phyloP scores from a whole-genome alignment of 2,797 vertebrate species.

The Muscicapa striata region DNA sequence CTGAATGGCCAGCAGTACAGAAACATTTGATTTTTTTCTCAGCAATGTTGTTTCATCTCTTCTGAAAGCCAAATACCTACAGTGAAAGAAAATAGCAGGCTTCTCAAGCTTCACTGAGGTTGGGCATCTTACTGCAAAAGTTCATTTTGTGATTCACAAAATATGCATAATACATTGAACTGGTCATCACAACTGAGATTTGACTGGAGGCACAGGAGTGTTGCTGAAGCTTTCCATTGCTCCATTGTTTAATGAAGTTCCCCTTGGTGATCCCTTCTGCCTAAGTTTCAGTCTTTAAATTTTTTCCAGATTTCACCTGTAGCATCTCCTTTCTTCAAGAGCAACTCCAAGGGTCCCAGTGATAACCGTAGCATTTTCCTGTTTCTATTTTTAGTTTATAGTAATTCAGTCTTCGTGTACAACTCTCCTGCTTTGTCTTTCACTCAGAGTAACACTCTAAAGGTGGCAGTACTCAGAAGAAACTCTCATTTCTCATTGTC shows the following conservation, averaged over 20 bases:
- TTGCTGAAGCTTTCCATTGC: background rate
- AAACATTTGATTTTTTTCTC: background rate
- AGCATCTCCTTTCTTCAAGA: background rate
- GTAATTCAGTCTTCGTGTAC: background rate
- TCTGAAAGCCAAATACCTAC: background rate
- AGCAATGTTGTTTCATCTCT: background rate
- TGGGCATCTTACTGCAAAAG: background rate
- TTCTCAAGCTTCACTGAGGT: background rate
- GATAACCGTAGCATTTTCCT: background rate
- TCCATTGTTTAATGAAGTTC: background rate
- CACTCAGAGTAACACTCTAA: background rate
- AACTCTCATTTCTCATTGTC: conserved; percentile 46
- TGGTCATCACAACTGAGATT: background rate
- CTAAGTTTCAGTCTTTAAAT: background rate
- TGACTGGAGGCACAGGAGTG: background rate
- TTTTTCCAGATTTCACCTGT: background rate
- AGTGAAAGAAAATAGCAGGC: background rate
- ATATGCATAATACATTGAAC: background rate
- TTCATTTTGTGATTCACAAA: background rate
- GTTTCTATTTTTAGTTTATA: background rate
- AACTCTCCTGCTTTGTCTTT: conserved; percentile 32
- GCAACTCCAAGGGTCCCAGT: background rate
- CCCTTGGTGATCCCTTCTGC: background rate
- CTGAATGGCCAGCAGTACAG: background rate
- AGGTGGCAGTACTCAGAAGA: conserved; percentile 26